These are phyloP conservation scores for Rhadina sibilatrix DNA, from an alignment of 2,113 vertebrate species.

Conservation along the genomic window DNA sequence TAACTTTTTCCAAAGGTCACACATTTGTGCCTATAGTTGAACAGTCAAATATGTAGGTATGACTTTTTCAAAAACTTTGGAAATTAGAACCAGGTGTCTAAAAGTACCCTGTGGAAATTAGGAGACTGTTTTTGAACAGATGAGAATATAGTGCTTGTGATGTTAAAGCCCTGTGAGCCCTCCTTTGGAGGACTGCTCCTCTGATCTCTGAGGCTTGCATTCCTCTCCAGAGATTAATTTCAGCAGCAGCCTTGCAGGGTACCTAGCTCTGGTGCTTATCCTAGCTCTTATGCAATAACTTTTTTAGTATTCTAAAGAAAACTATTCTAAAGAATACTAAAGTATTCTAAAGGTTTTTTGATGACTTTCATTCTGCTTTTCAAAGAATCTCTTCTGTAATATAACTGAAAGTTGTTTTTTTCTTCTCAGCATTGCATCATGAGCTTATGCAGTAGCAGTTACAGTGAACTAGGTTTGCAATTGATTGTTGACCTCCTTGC, in stretches of 20 bases:
- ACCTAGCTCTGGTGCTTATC: background rate
- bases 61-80: background rate
- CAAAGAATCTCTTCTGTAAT: background rate
- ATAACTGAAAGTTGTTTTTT: background rate
- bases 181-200: background rate
- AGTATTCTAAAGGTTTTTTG: background rate
- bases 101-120: background rate
- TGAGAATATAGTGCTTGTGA: background rate
- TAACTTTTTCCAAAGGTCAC: background rate
- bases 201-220: background rate
- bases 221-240: background rate
- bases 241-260: background rate
- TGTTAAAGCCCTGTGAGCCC: background rate
- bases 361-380: background rate
- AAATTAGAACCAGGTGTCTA: background rate
- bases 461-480: slow-evolving; percentile 90
- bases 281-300: background rate
- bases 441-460: slow-evolving; percentile 87
- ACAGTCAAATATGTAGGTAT: background rate
- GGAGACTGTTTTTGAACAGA: background rate
- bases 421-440: slow-evolving; percentile 88
- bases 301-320: background rate
- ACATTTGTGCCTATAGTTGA: background rate
- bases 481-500: slow-evolving; percentile 85
- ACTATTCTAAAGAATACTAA: background rate